Base-by-base conservation (phyloP, 2,888 invertebrate species). In the Pristionchus maxplancki region DNA sequence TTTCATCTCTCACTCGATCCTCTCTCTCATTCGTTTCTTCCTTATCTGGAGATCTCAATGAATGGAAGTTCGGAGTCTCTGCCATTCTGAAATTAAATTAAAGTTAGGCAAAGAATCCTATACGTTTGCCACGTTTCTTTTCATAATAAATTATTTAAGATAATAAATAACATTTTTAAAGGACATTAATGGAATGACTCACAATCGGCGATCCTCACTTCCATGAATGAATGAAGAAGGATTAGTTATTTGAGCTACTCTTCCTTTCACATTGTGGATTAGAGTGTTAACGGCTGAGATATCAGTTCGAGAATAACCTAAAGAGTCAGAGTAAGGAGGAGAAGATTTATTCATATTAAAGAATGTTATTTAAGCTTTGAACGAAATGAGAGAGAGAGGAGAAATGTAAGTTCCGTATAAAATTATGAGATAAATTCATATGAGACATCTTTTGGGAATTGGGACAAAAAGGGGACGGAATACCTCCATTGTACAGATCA, bases 241-340 rank as follows among this genome's bases (percentile, higher is more conserved):
- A 83, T 83, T 83, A 15, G 13, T 31, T 6, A 83, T 40, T 6
- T 53, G 50, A 15, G 85, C 85, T 5, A 85, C 85, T 85, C 85
- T 85, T 64, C 85, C 85, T 9, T 64, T 85, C n/a, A 85, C 64
- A 85, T 85, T 85, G 64, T 85, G 85, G 31, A 85, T 85, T 40
- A 85, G 85, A 85, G 40, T 64, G 40, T 85, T 85, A 44, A 85
- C 85, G 28, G 85, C 40, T 64, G 85, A 48, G 24, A 85, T 64
- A 40, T 62, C 40, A 28, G 85, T 85, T 1, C 85, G 85, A 64
- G 85, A 85, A 64, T 85, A 85, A 9, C 85, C 85, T 85, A 11
- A 84, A 58, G 5, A 28, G n/a, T 24, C 58, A 58, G 24, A 58
- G 58, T 11, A 24, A 24, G 13, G 58, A n/a, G n/a, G 17, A 20